These are phyloP conservation scores for Drosophila ezoana DNA, from an alignment of 2,888 invertebrate genomes.

Conservation along the genomic window DNA sequence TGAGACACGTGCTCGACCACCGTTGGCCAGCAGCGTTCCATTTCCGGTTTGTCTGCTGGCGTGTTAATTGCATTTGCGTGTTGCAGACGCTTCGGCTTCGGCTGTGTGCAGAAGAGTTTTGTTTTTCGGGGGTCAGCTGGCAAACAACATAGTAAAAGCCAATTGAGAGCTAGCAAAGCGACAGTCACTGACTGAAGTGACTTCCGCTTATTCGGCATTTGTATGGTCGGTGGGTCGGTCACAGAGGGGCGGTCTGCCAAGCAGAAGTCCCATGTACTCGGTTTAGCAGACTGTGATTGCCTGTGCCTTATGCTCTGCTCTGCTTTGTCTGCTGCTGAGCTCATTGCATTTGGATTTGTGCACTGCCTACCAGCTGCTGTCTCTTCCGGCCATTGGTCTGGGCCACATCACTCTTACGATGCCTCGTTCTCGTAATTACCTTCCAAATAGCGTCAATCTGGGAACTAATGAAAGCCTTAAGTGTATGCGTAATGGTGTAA, in stretches of 20 bases:
- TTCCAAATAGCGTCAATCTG: slow-evolving; percentile 75
- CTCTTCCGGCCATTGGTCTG: slow-evolving; percentile 58
- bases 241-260: slow-evolving; percentile 41
- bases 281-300: slow-evolving; percentile 52
- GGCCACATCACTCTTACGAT: slow-evolving; percentile 9
- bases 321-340: slow-evolving; percentile 34
- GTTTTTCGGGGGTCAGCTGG: slow-evolving; percentile 54
- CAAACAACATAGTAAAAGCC: slow-evolving; percentile 76
- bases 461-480: slow-evolving; percentile 77
- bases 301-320: slow-evolving; percentile 2
- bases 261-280: slow-evolving; percentile 48
- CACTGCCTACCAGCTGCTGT: slow-evolving; percentile 34
- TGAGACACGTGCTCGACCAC: slow-evolving; percentile 25
- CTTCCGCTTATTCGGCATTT: slow-evolving; percentile 62
- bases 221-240: slow-evolving; percentile 9
- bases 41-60: slow-evolving; percentile 77
- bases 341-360: slow-evolving; percentile 61
- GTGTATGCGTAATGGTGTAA: slow-evolving; percentile 80
- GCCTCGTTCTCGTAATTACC: slow-evolving; percentile 65
- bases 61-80: slow-evolving; percentile 81
- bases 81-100: slow-evolving; percentile 60
- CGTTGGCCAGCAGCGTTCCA: slow-evolving; percentile 60
- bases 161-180: slow-evolving; percentile 50
- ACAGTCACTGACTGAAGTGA: slow-evolving; percentile 63
- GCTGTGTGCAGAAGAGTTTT: slow-evolving; percentile 50